Evolutionary conservation across 2,113 vertebrate genomes (phyloP).

Genomic region (Onychorhynchus coronatus): DNA sequence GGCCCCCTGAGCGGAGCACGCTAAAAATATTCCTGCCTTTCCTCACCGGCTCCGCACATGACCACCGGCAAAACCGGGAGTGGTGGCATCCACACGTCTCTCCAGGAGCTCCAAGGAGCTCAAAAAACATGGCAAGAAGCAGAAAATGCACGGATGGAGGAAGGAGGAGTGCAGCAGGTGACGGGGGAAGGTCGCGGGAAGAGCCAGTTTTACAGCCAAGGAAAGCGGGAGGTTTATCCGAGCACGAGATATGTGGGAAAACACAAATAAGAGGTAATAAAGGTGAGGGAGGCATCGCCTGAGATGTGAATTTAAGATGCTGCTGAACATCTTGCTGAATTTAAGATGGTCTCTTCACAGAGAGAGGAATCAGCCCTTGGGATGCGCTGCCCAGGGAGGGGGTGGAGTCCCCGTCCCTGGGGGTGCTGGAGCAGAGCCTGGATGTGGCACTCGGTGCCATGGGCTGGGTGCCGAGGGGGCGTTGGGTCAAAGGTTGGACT

Average conservation of each 20-base stretch:
- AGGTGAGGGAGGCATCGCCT: neutral
- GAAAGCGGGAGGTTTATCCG: neutral
- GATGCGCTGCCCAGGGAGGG: no score
- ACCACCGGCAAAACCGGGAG: neutral
- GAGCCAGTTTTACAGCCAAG: neutral
- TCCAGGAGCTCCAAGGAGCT: neutral
- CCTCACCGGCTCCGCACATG: neutral
- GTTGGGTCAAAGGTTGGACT: no score
- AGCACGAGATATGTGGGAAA: neutral
- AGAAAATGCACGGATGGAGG: neutral
- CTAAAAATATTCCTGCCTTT: conserved; percentile 51
- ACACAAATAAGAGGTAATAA: neutral
- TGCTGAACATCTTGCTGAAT: neutral
- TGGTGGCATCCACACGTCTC: neutral
- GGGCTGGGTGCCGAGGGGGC: no score
- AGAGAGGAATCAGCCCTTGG: no score
- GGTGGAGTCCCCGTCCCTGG: no score
- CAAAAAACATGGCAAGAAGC: neutral
- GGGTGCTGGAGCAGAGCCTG: no score
- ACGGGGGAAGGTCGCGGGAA: neutral
- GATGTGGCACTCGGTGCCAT: no score
- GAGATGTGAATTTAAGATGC: conserved; percentile 25
- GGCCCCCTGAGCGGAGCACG: neutral
- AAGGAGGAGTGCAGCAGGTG: neutral
- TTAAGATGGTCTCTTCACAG: no score